Evolutionary conservation across 2,797 vertebrate genomes (phyloP), one percentile per base, ranked within the genome.

Genomic region (Sebastes jordani): DNA sequence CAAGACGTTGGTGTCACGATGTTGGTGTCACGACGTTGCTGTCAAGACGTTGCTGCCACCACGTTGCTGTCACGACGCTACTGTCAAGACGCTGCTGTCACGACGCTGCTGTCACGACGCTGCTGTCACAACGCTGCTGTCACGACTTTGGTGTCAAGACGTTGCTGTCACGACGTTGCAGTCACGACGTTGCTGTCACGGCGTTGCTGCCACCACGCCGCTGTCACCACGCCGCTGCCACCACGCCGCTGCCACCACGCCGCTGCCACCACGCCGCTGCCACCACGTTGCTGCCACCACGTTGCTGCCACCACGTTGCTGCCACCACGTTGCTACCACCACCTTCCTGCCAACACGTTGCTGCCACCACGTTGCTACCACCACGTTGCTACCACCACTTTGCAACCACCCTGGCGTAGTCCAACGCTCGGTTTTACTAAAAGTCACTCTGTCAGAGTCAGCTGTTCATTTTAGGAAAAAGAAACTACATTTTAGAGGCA

Each of bases 51-150:
- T 42, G 38, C 4, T 27, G 0, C 5, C 42, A 42, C 0, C 0
- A 1, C 14, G 6, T 1, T 42, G 13, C 2, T 1, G 0, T 0
- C 38, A 42, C 2, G 0, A 6, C 38, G 0, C 1, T 16, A 2
- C 5, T 42, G 0, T 0, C 38, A 42, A 0, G 0, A 3, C 6
- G 6, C 3, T 16, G 13, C 13, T 42, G 2, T 0, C 38, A 42
- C 5, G 2, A 1, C 6, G 6, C 7, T 16, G 1, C 6, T 42
- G 0, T 0, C 36, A 36, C 38, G 2, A 6, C 38, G 5, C 14
- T 42, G 5, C 38, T 16, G 0, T 0, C 5, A 42, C 5, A 0
- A 6, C 38, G 5, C 5, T 42, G 38, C 13, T 42, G 2, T 0
- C 38, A 42, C 5, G 2, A 3, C 6, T 2, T 16, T 16, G 1